Evolutionary conservation across 2,797 vertebrate genomes (phyloP), one percentile per base, ranked within the genome.

Genomic region (Oreortyx pictus): DNA sequence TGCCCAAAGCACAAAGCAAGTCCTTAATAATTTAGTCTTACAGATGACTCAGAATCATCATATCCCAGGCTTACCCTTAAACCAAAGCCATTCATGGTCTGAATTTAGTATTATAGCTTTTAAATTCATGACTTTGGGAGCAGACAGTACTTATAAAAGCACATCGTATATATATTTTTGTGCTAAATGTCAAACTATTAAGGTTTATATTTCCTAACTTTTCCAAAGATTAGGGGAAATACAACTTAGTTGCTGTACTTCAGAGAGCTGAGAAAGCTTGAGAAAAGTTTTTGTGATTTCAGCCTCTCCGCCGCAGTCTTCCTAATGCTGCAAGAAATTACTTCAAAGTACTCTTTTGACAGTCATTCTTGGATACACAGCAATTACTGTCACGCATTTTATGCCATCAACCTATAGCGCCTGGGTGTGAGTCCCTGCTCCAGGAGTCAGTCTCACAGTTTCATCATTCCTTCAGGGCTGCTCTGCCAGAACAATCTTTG

Each of bases 1-100:
- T 96, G 88, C 95, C 87, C 35, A 86, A 54, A 93, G 95, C 95
- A 92, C 81, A 96, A 97, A 86, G 81, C 81, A 97, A 85, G 74
- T 95, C 76, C 94, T 96, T 96, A 94, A 96, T 97, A 94, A 97
- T 96, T 96, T 96, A 96, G 92, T 97, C 91, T 97, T 97, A 93
- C 88, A 84, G 87, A 94, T 96, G 95, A 97, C 94, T 97, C 94
- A 91, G 91, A 97, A 96, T 97, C 88, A 96, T 96, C 94, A 89
- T 92, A 97, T 92, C 74, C 78, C 75, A 88, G 33, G 68, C 76
- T 96, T 96, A 93, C 77, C 89, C 93, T 97, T 91, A 96, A 96
- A 96, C 77, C 91, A 93, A 90, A 97, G 86, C 60, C 95, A 87
- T 93, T 97, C 94, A 92, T 94, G 89, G 95, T 92, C 91, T 96